Evolutionary conservation across 2,113 vertebrate genomes (phyloP), one percentile per base, ranked within the genome.

Genomic region (Apus apus): DNA sequence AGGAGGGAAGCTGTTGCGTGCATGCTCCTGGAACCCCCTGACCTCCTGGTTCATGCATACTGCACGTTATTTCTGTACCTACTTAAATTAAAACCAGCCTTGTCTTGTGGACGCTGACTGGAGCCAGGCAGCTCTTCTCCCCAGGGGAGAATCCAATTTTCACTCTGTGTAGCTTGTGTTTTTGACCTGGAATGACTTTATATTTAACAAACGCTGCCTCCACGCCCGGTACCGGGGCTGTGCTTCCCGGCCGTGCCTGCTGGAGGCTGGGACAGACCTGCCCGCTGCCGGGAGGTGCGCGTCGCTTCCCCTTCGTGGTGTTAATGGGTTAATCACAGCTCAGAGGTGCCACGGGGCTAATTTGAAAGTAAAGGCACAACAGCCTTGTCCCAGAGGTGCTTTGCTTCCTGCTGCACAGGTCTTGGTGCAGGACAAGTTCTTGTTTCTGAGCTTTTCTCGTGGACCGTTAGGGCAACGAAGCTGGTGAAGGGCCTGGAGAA

Each of bases 121-220:
- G 92, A 96, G 91, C 91, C 94, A 93, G 94, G 94, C 95, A 95
- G 87, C n/a, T 94, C 91, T 87, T 68, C 77, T 95, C 94, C 93
- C 91, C 71, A 40, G 81, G 93, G 95, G 91, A 95, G 89, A 96
- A 96, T 97, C 89, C 89, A 85, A 91, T 95, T 93, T 93, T 91
- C 58, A 64, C 91, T 96, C 87, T 87, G 85, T 90, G 71, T 77
- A 62, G 15, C 91, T 96, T 22, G 73, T 78, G 94, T 79, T 89
- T 96, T 40, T 96, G 95, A 96, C 96, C 95, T 95, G 88, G 95
- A 78, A 94, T 96, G 96, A 96, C 89, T 96, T 93, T 92, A 82
- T 85, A 91, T 89, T 92, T 78, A 84, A 82, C 77, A 7, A 82
- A 46, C 2, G 6, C 62, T 95, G 74, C 74, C 89, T 82, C 80